A percentile compares a stretch with the other conserved stretches of the same genome.
Evolutionary conservation across 2,113 vertebrate genomes (phyloP).

Genomic region (Mesoclemmys tuberculata): DNA sequence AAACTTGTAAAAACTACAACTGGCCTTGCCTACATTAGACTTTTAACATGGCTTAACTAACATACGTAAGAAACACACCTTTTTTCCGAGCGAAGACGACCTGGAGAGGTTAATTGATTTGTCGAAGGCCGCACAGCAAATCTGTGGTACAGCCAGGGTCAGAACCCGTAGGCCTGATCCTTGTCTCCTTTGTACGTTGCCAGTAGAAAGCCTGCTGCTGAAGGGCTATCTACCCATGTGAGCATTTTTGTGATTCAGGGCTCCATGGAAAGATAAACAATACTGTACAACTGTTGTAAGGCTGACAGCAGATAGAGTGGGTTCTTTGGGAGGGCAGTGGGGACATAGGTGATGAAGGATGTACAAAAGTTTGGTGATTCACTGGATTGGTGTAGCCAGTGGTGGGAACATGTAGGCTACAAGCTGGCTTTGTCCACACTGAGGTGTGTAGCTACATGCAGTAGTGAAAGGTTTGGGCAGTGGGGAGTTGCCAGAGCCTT

Average conservation of each 20-base stretch:
- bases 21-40: not conserved
- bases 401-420: not conserved
- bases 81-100: not conserved
- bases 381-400: not conserved
- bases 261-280: not conserved
- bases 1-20: not conserved
- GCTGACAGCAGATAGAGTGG: not conserved
- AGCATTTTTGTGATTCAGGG: not conserved
- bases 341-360: not conserved
- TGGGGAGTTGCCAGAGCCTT: not conserved
- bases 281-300: not conserved
- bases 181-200: not conserved
- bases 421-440: not conserved
- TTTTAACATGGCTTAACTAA: not conserved
- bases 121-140: not conserved
- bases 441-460: not conserved
- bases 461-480: not conserved
- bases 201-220: not conserved
- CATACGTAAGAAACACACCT: too few species aligned
- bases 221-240: not conserved
- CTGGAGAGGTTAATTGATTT: not conserved
- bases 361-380: not conserved
- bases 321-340: not conserved
- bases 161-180: not conserved
- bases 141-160: not conserved